Base-by-base conservation (phyloP, 2,888 invertebrate genomes). In the Zele albiditarsus region DNA sequence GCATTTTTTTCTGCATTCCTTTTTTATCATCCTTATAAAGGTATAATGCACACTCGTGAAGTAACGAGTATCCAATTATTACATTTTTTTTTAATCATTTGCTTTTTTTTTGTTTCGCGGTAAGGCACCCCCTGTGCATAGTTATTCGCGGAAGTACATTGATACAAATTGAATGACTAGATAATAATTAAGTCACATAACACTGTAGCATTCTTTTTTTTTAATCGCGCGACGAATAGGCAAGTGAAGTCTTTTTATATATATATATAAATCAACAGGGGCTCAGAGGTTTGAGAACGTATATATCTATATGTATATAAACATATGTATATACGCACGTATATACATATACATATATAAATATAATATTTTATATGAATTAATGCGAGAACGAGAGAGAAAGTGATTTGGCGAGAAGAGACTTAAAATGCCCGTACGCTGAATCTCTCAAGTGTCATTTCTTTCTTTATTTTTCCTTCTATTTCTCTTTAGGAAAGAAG, bases 121-220 rank as follows among this genome's bases (percentile, higher is more conserved):
- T 85, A 85, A 85, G 85, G 85, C 85, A 85, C 85, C 85, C 84
- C 83, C 82, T 83, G 83, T 84, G 84, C 82, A 83, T 82, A 85
- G 81, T 85, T 84, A 79, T 81, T 79, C 78, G 78, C 80, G 80
- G 80, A 80, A 80, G 80, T 80, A 80, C 80, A 79, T 79, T 77
- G 79, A 80, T 79, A 80, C 77, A 74, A 78, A 80, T 77, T 80
- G 76, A 80, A 80, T 79, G 80, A 80, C 80, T 80, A 80, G 80
- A 80, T 78, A 76, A 78, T 79, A 70, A 76, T 79, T 77, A 78
- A 78, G 79, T 80, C 79, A 77, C 78, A 78, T 79, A 77, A 80
- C 80, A 77, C 78, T 78, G 79, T 79, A 78, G 79, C 78, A 77
- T 69, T 79, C 78, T 53, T 53, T 53, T 53, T 53, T 0, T 53